Evolutionary conservation across 2,113 vertebrate species (phyloP).

Genomic region (Cheilinus undulatus): DNA sequence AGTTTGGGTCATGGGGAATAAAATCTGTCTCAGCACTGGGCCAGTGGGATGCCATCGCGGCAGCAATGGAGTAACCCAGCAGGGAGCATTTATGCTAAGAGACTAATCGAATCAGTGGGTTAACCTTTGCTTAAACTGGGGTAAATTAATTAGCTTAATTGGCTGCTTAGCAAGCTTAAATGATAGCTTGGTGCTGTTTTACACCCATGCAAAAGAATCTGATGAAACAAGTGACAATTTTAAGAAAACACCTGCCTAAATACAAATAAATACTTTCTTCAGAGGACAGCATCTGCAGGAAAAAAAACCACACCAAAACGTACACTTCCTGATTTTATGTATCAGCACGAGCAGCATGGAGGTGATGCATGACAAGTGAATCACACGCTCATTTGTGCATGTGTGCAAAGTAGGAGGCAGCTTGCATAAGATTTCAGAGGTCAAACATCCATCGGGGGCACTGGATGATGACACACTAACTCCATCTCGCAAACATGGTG

Average conservation of each 20-base stretch:
- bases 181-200: background rate
- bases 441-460: slow-evolving; percentile 58
- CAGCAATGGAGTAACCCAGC: background rate
- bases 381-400: slow-evolving; percentile 12
- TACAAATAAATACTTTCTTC: background rate
- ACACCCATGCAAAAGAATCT: background rate
- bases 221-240: background rate
- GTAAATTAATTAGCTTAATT: slow-evolving; percentile 12
- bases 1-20: slow-evolving; percentile 12
- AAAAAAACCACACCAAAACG: background rate
- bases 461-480: slow-evolving; percentile 41
- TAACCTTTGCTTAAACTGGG: slow-evolving; percentile 10
- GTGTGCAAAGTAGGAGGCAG: slow-evolving; percentile 41
- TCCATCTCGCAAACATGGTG: slow-evolving; percentile 14
- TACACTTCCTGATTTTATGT: slow-evolving; percentile 14
- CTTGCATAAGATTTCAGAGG: slow-evolving; percentile 66
- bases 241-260: background rate
- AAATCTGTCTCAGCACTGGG: slow-evolving; percentile 3
- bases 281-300: slow-evolving; percentile 17
- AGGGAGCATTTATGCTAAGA: background rate
- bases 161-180: background rate
- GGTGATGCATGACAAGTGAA: slow-evolving; percentile 44
- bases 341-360: slow-evolving; percentile 11
- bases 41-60: background rate
- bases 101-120: slow-evolving; percentile 13